Evolutionary conservation across 2,888 invertebrate species (phyloP).

Genomic region (Diaprepes abbreviatus): DNA sequence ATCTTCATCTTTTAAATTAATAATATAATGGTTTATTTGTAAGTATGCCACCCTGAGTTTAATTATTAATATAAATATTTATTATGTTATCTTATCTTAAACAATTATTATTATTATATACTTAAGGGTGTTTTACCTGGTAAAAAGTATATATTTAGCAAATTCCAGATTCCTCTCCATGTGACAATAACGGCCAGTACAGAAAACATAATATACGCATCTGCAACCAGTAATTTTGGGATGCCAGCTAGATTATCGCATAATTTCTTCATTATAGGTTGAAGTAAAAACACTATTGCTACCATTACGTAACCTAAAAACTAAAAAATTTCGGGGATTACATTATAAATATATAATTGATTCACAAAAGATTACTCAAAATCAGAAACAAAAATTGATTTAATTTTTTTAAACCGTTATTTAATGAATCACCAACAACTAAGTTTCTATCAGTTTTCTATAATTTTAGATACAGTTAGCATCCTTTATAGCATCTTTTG

Average conservation of each 20-base stretch:
- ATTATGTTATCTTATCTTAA: background rate
- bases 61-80: no score
- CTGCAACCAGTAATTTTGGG: conserved; percentile 40
- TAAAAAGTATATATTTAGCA: conserved; percentile 45
- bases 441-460: no score
- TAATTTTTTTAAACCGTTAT: no score
- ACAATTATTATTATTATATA: background rate
- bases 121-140: conserved; percentile 25
- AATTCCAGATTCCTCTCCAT: conserved; percentile 48
- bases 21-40: no score
- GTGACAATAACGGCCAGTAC: conserved; percentile 35
- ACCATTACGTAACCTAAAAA: conserved; percentile 42
- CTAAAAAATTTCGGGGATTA: conserved; percentile 27
- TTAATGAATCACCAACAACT: no score
- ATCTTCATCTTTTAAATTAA: no score
- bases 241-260: conserved; percentile 42
- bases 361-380: no score
- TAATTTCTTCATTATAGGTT: conserved; percentile 40
- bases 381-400: no score
- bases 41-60: no score
- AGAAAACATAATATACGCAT: conserved; percentile 43
- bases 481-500: no score
- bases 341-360: no score
- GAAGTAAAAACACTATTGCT: conserved; percentile 40
- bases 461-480: no score